Evolutionary conservation across 2,797 vertebrate species (phyloP), one percentile per base, ranked within the genome.

Genomic region (Gallinago solitaria): DNA sequence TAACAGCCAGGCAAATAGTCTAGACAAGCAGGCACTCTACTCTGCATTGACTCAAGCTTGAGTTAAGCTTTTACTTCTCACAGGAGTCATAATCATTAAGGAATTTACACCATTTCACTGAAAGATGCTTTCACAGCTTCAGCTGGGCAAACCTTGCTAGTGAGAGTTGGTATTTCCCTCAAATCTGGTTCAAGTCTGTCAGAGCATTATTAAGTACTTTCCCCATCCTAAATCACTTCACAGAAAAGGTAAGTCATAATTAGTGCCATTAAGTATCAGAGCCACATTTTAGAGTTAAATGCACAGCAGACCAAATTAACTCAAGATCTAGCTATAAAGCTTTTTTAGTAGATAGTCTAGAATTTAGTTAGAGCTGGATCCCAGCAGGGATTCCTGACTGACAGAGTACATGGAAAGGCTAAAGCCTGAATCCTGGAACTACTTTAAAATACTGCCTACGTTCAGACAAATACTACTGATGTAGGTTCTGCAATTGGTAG

Each of bases 391-490:
- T 65, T 85, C 75, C 68, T 84, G 50, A 78, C 61, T 88, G 71
- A 80, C 74, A 51, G 3, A 25, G 70, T 56, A 67, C 4, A 65
- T 9, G 17, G 79, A 87, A 59, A 32, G 28, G 81, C 74, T 75
- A 87, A 59, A 32, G 28, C 83, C 74, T 75, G 37, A 91, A 80
- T 64, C 43, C 89, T 95, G 48, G 35, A 82, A 32, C 93, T 96
- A 13, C 56, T 77, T 83, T 39, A 78, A 65, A 56, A 77, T 60
- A 95, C 93, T 95, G 90, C 93, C 93, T 63, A 35, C 9, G 50
- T 81, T 91, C 95, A 95, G 96, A 71, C 93, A 96, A 95, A 91
- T 87, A 93, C 91, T 80, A 92, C 91, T 96, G 93, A 95, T 93
- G 95, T 51, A 77, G 59, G 83, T 86, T 93, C 83, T 91, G 90